Evolutionary conservation across 1,140 invertebrate genomes (phyloP), one percentile per base, ranked within the genome.

Genomic region (Ptiloglossa arizonensis): DNA sequence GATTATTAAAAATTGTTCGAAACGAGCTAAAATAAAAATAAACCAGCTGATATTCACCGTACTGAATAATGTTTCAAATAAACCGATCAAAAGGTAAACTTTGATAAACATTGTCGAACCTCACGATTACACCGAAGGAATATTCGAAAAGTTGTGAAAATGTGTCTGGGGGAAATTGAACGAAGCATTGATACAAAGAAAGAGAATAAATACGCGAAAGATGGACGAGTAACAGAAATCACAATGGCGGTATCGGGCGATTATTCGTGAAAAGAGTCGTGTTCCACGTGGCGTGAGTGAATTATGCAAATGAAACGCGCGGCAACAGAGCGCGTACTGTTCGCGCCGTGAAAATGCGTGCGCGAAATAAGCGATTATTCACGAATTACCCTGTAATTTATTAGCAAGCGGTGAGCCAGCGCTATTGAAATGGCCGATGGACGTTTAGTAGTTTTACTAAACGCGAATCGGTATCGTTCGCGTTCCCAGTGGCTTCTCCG

Each of bases 311-410:
- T 76, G 52, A 80, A 76, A 73, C 46, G 77, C 62, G 35, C 27
- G 52, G 52, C 62, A 66, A 67, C 71, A 46, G 69, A 32, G 60
- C 57, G 22, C 44, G 19, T 50, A 60, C 54, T 44, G 59, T 62
- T 44, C 70, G 48, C 38, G n/a, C 44, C 32, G 22, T 22, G 78
- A 69, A 76, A 76, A 80, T 76, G 32, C 24, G 56, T 57, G 72
- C 72, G 27, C 48, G 64, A 74, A 79, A 79, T 79, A 74, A 74
- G 38, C 72, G 78, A 80, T 80, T 75, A 80, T 80, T 80, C 78
- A 73, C 46, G 78, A 76, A 80, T 80, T 80, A 80, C 44, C 48
- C 22, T 9, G 57, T 54, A 80, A 76, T 80, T 80, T 80, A 76
- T 80, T 67, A 67, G 60, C 32, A 0, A 1, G n/a, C 57, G 27